A percentile compares a stretch with the other conserved stretches of the same genome.
Evolutionary conservation across 2,113 vertebrate species (phyloP).

Genomic region (Uria aalge): DNA sequence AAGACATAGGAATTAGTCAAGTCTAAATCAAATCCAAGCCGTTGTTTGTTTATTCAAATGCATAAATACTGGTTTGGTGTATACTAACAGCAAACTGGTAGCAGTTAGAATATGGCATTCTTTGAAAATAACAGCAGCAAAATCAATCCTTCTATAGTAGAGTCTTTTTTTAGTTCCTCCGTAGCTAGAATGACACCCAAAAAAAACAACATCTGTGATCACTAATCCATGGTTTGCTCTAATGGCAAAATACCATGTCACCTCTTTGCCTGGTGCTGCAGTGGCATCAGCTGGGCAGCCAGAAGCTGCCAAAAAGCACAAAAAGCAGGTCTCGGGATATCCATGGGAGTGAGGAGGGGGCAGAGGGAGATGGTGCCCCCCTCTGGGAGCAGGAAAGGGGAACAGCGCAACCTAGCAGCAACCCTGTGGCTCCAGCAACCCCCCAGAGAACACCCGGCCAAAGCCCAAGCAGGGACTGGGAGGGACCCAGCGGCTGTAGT

Average conservation of each 20-base stretch:
- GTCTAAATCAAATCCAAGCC: not conserved
- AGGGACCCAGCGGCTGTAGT: not conserved
- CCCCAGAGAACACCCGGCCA: fast-evolving
- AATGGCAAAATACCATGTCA: not conserved
- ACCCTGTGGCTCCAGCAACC: fast-evolving
- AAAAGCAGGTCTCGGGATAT: not conserved
- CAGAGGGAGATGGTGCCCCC: fast-evolving
- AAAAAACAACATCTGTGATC: not conserved
- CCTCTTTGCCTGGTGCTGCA: not conserved
- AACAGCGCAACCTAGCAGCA: not conserved
- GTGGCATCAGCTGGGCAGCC: not conserved
- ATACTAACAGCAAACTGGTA: not conserved
- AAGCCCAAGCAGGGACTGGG: fast-evolving
- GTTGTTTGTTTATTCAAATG: not conserved
- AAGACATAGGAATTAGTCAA: not conserved
- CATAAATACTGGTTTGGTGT: not conserved
- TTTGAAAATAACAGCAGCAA: not conserved
- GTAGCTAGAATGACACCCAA: not conserved
- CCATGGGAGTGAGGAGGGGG: not conserved
- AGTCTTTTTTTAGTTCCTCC: not conserved
- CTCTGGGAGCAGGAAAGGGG: not conserved
- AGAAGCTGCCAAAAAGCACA: not conserved
- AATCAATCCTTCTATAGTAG: not conserved
- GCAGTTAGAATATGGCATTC: not conserved
- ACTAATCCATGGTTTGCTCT: not conserved